These are phyloP conservation scores for Galaxias olidus DNA, from an alignment of 2,797 vertebrate species.

Conservation along the genomic window DNA sequence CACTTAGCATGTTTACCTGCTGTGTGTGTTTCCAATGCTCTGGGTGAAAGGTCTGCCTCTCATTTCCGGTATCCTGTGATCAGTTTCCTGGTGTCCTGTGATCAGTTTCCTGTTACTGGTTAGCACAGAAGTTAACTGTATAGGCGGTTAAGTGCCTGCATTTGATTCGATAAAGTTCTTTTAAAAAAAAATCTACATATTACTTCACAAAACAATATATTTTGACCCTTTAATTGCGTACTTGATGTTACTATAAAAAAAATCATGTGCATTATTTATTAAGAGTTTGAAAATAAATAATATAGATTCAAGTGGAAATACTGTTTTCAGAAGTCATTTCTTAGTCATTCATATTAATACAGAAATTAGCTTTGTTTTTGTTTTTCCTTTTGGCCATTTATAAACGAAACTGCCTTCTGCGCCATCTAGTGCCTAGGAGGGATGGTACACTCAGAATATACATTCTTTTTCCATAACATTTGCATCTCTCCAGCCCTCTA, in stretches of 20 bases:
- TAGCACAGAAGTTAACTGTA: conserved; percentile 63
- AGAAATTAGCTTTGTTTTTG: too few relatives aligned
- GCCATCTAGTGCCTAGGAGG: too few relatives aligned
- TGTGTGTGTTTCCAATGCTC: neutral
- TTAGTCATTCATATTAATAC: too few relatives aligned
- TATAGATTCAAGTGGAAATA: conserved; percentile 1
- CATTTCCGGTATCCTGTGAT: conserved; percentile 6
- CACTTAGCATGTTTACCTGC: too few relatives aligned
- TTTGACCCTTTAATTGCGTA: conserved; percentile 49
- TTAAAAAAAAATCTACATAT: conserved; percentile 39
- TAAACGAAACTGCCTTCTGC: too few relatives aligned
- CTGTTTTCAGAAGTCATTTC: too few relatives aligned
- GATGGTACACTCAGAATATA: too few relatives aligned
- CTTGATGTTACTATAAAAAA: conserved; percentile 44
- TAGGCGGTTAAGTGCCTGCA: conserved; percentile 82
- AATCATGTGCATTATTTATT: conserved; percentile 67
- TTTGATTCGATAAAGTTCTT: too few relatives aligned
- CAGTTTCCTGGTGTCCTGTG: conserved; percentile 33
- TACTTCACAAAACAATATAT: conserved; percentile 31
- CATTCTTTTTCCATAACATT: too few relatives aligned
- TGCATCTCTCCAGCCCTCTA: too few relatives aligned
- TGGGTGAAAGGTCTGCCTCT: neutral
- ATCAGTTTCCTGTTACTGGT: conserved; percentile 59
- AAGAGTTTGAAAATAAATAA: conserved; percentile 48
- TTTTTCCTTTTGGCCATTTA: too few relatives aligned